A percentile compares a stretch with the other conserved stretches of the same genome.
Conservation (phyloP, 2,888 invertebrate species). For the Rhodophaea formosa region DNA sequence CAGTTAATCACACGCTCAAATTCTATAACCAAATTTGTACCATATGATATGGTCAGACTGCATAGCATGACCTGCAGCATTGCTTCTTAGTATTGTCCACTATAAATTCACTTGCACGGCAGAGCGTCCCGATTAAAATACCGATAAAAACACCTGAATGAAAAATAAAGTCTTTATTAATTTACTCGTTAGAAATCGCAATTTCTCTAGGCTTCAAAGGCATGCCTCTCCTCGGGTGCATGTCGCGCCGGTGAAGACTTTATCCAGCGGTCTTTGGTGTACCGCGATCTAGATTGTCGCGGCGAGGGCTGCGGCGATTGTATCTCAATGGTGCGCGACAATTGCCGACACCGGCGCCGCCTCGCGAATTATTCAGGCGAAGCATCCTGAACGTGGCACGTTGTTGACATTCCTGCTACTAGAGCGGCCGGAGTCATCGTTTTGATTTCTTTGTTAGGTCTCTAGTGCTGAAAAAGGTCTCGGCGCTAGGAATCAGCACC, state of each 20-base stretch:
- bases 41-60: not conserved
- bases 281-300: slow-evolving; percentile 75
- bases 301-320: slow-evolving; percentile 64
- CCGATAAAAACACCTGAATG: not conserved
- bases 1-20: not conserved
- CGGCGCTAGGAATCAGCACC: no score
- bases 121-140: not conserved
- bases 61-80: not conserved
- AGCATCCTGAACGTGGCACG: slow-evolving; percentile 8
- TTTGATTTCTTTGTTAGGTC: slow-evolving; percentile 16
- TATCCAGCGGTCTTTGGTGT: slow-evolving; percentile 75
- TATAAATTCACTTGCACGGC: not conserved
- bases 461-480: no score
- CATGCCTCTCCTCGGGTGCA: slow-evolving; percentile 54
- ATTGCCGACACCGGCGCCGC: slow-evolving; percentile 63
- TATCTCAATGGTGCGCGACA: slow-evolving; percentile 74
- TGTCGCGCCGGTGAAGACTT: slow-evolving; percentile 69
- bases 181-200: slow-evolving; percentile 22
- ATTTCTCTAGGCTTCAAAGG: slow-evolving; percentile 70
- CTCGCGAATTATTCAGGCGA: slow-evolving; percentile 17
- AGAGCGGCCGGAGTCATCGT: not conserved
- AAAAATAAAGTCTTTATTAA: slow-evolving; percentile 10
- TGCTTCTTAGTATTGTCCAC: not conserved
- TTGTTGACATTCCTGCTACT: slow-evolving; percentile 10
- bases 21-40: slow-evolving; percentile 1